Base-by-base conservation (phyloP, 2,797 vertebrate species). In the Dendrocincla tyrannina region DNA sequence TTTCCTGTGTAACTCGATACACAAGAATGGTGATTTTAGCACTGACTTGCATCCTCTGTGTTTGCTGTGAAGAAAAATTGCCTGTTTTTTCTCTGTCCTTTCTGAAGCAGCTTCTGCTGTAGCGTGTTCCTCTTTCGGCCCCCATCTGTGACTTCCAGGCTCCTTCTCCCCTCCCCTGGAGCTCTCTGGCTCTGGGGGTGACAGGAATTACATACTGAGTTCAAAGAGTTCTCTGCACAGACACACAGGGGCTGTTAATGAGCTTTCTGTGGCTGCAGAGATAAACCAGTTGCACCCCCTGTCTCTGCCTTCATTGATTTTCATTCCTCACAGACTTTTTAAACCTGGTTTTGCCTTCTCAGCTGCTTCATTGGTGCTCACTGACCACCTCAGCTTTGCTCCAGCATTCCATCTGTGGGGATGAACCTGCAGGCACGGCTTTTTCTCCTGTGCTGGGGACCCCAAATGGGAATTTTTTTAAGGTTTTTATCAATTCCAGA, bases 121-220 rank as follows among this genome's bases (percentile, higher is more conserved):
- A 6, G 11, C 0, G 0, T 25, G 25, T 52, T 19, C 23, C 56
- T 32, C 17, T 39, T 25, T 46, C n/a, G 69, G 35, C 23, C n/a
- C 10, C 47, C 16, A 11, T 5, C 55, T 88, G 30, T 35, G 24
- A 50, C 67, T 85, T 79, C 11, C 35, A 42, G 5, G 24, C 78
- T 79, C 23, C 27, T 39, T 20, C 19, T 83, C 82, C 63, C 28
- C 17, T 75, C 23, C 46, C 24, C 18, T 24, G 52, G 32, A 27
- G 28, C 8, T 2, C 24, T 11, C 6, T 15, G 44, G 28, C 80
- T 67, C 17, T 28, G 47, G 9, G 16, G 35, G 13, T 27, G 59
- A 53, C 50, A 35, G 33, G 35, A 73, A 68, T 76, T 46, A 41
- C 46, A 81, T 49, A 16, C 77, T 49, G 68, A 53, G 72, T 76